phyloP scores from a whole-genome alignment of 2,797 vertebrate genomes.

The Caiman crocodilus region DNA sequence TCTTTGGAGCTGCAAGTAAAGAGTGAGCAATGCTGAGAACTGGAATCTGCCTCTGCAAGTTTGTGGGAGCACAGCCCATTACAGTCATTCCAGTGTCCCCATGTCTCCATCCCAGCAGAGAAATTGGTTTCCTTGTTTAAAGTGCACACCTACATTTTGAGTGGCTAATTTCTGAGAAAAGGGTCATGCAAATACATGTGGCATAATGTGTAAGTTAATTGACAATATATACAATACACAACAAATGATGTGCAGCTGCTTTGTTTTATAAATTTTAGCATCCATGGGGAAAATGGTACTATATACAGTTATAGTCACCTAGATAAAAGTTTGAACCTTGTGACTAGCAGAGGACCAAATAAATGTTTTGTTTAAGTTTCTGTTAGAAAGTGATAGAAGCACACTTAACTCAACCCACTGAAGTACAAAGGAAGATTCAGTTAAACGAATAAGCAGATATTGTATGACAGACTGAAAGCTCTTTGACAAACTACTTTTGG shows the following conservation, averaged over 20 bases:
- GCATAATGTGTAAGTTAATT: background rate
- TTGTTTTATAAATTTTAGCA: background rate
- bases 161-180: background rate
- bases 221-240: background rate
- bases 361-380: background rate
- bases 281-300: background rate
- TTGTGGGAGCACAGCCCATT: no score
- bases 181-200: background rate
- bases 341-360: background rate
- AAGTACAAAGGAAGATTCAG: background rate
- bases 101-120: no score
- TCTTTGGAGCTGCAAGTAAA: no score
- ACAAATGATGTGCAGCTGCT: background rate
- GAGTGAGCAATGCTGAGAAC: no score
- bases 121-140: no score
- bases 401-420: background rate
- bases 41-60: no score
- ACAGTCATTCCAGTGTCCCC: no score
- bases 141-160: no score
- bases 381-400: background rate
- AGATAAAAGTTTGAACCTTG: background rate
- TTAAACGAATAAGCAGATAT: rapidly evolving
- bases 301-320: background rate
- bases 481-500: background rate
- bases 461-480: background rate